phyloP scores from a whole-genome alignment of 2,113 vertebrate genomes.

The Dipodomys ordii region DNA sequence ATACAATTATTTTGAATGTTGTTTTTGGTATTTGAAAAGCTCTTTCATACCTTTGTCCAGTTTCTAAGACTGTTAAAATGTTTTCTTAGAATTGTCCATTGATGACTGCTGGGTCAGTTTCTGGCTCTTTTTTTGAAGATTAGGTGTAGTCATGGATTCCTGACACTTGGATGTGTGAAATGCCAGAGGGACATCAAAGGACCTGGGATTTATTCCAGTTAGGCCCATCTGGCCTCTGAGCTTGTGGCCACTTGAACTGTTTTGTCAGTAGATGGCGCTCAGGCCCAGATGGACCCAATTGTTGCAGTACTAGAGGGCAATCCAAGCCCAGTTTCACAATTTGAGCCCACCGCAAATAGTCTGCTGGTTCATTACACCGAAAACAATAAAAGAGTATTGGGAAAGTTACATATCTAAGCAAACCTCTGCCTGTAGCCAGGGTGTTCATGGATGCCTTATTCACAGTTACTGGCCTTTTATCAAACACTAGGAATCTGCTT shows the following conservation, averaged over 20 bases:
- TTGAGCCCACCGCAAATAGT: neutral
- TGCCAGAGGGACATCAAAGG: neutral
- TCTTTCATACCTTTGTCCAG: neutral
- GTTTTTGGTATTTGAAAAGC: neutral
- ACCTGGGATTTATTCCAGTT: neutral
- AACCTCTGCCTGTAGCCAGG: neutral
- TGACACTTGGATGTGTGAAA: neutral
- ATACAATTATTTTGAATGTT: neutral
- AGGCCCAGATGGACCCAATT: neutral
- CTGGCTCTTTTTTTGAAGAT: neutral
- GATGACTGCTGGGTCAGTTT: neutral
- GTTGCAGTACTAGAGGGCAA: neutral
- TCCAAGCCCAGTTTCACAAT: neutral
- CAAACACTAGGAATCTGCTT: neutral
- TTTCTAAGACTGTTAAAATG: neutral
- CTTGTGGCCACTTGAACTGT: neutral
- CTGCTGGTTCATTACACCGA: neutral
- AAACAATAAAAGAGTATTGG: neutral
- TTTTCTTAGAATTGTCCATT: neutral
- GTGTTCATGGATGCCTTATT: too few species aligned
- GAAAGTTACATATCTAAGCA: neutral
- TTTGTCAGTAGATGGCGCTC: neutral
- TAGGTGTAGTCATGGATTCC: neutral
- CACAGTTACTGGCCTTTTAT: neutral
- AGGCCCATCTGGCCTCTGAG: neutral